These are phyloP conservation scores for Oligia latruncula DNA, from an alignment of 2,888 invertebrate genomes.

Conservation along the genomic window DNA sequence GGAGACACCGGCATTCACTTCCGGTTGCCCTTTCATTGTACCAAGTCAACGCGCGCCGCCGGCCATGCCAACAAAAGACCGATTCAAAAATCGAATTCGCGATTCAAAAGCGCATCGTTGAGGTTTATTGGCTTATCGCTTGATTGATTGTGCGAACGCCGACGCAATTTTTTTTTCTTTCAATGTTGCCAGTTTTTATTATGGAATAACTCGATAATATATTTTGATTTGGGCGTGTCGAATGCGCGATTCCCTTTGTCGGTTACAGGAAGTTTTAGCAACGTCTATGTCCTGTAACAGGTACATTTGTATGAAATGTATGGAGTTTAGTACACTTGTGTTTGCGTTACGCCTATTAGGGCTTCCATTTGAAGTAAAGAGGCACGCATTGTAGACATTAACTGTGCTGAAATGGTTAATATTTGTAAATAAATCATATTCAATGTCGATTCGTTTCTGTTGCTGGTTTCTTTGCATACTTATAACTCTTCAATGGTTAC, in stretches of 20 bases:
- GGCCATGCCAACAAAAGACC: slow-evolving; percentile 85
- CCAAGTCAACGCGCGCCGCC: slow-evolving; percentile 86
- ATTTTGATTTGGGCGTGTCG: slow-evolving; percentile 90
- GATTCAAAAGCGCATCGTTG: slow-evolving; percentile 90
- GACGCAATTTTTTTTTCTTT: slow-evolving; percentile 74
- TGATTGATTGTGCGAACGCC: slow-evolving; percentile 90
- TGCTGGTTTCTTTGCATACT: slow-evolving; percentile 51
- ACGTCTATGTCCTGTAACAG: slow-evolving; percentile 79
- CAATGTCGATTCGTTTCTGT: slow-evolving; percentile 55
- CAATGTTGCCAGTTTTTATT: slow-evolving; percentile 68
- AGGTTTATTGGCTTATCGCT: slow-evolving; percentile 91
- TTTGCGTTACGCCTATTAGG: slow-evolving; percentile 87
- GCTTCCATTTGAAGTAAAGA: slow-evolving; percentile 73
- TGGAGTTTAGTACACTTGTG: slow-evolving; percentile 84
- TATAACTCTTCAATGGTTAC: slow-evolving; percentile 31
- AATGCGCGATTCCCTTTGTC: slow-evolving; percentile 83
- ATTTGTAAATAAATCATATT: slow-evolving; percentile 66
- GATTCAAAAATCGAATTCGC: slow-evolving; percentile 88
- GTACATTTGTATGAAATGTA: slow-evolving; percentile 76
- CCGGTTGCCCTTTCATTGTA: slow-evolving; percentile 87
- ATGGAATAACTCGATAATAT: slow-evolving; percentile 81
- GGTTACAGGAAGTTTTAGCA: slow-evolving; percentile 83
- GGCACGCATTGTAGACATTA: slow-evolving; percentile 70
- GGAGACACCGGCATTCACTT: slow-evolving; percentile 86
- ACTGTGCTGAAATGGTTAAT: slow-evolving; percentile 71